phyloP scores from a whole-genome alignment of 1,140 invertebrate genomes.

The Diachasmimorpha longicaudata region DNA sequence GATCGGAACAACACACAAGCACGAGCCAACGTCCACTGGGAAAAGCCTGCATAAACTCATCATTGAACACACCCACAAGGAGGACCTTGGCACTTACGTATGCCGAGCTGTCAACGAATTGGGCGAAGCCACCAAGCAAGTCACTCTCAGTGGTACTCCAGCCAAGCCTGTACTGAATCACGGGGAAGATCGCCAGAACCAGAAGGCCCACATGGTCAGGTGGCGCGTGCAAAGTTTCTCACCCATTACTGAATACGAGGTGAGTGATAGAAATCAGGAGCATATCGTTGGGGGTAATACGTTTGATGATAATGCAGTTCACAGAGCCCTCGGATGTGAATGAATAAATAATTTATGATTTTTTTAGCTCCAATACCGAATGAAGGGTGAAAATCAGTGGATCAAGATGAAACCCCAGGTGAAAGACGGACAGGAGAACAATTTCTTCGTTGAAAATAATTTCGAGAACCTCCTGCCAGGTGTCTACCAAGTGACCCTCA shows the following conservation, averaged over 20 bases:
- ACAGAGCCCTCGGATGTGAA: not conserved
- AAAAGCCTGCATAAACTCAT: slow-evolving; percentile 39
- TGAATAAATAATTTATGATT: not conserved
- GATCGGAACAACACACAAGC: slow-evolving; percentile 23
- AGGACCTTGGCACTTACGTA: slow-evolving; percentile 49
- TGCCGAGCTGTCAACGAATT: slow-evolving; percentile 45
- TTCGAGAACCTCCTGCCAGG: slow-evolving; percentile 43
- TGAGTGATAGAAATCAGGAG: slow-evolving; percentile 26
- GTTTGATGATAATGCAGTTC: too few relatives aligned
- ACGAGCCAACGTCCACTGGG: not conserved
- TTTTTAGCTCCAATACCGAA: slow-evolving; percentile 49
- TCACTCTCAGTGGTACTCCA: slow-evolving; percentile 48
- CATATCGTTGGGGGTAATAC: not conserved
- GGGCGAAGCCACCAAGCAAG: slow-evolving; percentile 33
- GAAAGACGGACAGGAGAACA: slow-evolving; percentile 40
- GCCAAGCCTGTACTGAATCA: slow-evolving; percentile 40
- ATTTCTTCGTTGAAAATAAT: slow-evolving; percentile 39
- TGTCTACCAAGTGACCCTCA: slow-evolving; percentile 44
- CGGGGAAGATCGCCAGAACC: slow-evolving; percentile 41
- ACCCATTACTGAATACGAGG: slow-evolving; percentile 58
- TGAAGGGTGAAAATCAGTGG: slow-evolving; percentile 40
- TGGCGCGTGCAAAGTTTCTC: slow-evolving; percentile 63
- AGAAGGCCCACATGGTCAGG: slow-evolving; percentile 53
- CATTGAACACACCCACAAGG: slow-evolving; percentile 38
- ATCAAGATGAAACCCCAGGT: slow-evolving; percentile 35